phyloP scores from a whole-genome alignment of 2,797 vertebrate species.

The Microtus obscurus region DNA sequence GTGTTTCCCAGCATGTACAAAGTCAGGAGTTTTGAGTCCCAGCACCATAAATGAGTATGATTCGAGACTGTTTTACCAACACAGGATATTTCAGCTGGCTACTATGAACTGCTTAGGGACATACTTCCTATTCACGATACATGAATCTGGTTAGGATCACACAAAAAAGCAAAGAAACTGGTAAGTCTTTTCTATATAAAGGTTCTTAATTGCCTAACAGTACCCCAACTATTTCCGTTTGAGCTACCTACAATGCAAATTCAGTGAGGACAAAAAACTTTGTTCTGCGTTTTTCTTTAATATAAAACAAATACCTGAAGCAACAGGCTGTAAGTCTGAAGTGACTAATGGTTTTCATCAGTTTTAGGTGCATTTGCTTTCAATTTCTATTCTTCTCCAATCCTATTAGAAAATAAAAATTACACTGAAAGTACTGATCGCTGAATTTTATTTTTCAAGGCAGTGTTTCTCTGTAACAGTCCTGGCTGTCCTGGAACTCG shows the following conservation, averaged over 20 bases:
- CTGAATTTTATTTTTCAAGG: not conserved
- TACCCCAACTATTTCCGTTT: not conserved
- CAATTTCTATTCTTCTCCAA: not conserved
- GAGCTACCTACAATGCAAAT: not conserved
- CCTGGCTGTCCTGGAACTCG: not conserved
- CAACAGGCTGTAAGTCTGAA: not conserved
- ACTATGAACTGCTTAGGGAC: not conserved
- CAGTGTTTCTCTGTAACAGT: not conserved
- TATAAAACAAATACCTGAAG: not conserved
- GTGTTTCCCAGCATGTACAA: not conserved
- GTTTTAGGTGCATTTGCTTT: not conserved
- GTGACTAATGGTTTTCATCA: not conserved
- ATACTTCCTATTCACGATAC: not conserved
- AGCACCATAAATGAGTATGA: not conserved
- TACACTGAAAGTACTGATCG: not conserved
- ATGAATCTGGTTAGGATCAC: not conserved
- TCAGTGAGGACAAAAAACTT: not conserved
- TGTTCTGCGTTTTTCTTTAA: not conserved
- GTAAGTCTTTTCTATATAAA: not conserved
- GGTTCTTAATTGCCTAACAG: not conserved
- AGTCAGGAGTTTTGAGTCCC: not conserved
- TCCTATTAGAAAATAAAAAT: constrained; percentile 17
- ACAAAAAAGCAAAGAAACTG: constrained; percentile 19
- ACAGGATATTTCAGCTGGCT: not conserved
- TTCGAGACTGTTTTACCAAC: not conserved